Evolutionary conservation across 2,797 vertebrate species (phyloP).

Genomic region (Sebastolobus alascanus): DNA sequence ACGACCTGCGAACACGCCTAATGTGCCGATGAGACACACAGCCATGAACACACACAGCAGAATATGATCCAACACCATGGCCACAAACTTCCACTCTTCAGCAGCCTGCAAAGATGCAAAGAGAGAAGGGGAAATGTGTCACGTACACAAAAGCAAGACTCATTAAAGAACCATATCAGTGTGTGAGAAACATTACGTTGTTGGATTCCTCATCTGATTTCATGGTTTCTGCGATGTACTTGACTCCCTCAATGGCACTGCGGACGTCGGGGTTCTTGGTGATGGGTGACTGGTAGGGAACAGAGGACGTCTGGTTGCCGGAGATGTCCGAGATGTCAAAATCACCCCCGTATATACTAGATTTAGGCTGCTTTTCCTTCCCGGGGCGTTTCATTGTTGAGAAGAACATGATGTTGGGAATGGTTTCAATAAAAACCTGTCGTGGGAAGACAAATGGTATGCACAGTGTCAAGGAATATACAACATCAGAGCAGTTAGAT

Average conservation of each 20-base stretch:
- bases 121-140: constrained; percentile 26
- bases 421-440: constrained; percentile 94
- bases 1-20: constrained; percentile 93
- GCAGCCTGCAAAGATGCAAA: constrained; percentile 89
- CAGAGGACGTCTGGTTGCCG: constrained; percentile 87
- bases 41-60: constrained; percentile 96
- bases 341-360: constrained; percentile 88
- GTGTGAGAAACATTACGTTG: constrained; percentile 83
- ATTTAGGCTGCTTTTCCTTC: constrained; percentile 88
- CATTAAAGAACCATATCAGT: background rate
- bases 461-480: background rate
- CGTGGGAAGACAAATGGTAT: constrained; percentile 40
- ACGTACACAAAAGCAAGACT: background rate
- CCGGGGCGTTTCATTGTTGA: constrained; percentile 95
- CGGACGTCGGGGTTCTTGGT: constrained; percentile 94
- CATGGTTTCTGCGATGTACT: constrained; percentile 96
- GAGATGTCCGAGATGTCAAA: constrained; percentile 97
- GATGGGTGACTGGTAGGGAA: constrained; percentile 90
- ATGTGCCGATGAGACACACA: constrained; percentile 94
- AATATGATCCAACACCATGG: constrained; percentile 97
- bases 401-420: constrained; percentile 96
- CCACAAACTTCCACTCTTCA: constrained; percentile 98
- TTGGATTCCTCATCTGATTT: constrained; percentile 95
- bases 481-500: background rate
- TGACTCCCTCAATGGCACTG: constrained; percentile 93